Percentiles rank a stretch among this genome's conserved stretches.
These are phyloP conservation scores for Tipula lateralis DNA, from an alignment of 2,888 invertebrate species.

Conservation along the genomic window DNA sequence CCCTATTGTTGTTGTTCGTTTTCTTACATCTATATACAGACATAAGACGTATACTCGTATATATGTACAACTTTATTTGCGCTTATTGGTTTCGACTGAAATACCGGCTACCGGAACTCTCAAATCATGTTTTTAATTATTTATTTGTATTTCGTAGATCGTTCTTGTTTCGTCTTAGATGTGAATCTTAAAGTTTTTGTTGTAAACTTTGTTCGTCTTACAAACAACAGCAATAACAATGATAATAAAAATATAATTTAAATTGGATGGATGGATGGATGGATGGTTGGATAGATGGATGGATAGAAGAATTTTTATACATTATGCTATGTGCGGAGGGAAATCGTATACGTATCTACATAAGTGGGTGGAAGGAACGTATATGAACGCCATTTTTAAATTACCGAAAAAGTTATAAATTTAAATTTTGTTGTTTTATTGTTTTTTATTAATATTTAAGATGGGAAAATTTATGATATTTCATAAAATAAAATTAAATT, in stretches of 20 bases:
- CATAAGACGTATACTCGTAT: too few species aligned
- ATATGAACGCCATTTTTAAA: not conserved
- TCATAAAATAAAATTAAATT: not conserved
- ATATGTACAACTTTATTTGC: not conserved
- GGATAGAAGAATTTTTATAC: not conserved
- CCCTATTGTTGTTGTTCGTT: not conserved
- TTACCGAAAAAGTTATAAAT: not conserved
- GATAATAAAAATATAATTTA: not conserved
- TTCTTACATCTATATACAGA: not conserved
- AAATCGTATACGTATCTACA: too few species aligned
- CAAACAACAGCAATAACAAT: not conserved
- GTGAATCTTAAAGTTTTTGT: not conserved
- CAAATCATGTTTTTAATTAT: slow-evolving; percentile 24
- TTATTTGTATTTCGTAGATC: not conserved
- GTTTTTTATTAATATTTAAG: not conserved
- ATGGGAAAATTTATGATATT: slow-evolving; percentile 19
- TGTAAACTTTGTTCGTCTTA: not conserved
- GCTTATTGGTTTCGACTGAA: slow-evolving; percentile 19
- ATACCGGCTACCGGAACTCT: slow-evolving; percentile 24
- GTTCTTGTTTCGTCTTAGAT: slow-evolving; percentile 12
- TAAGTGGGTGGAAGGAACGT: not conserved
- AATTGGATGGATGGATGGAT: slow-evolving; percentile 1
- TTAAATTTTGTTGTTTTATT: slow-evolving; percentile 1
- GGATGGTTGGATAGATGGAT: not conserved
- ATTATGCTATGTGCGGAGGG: too few species aligned